phyloP scores from a whole-genome alignment of 2,888 invertebrate genomes.

The Drosophila nr. perissopoda region DNA sequence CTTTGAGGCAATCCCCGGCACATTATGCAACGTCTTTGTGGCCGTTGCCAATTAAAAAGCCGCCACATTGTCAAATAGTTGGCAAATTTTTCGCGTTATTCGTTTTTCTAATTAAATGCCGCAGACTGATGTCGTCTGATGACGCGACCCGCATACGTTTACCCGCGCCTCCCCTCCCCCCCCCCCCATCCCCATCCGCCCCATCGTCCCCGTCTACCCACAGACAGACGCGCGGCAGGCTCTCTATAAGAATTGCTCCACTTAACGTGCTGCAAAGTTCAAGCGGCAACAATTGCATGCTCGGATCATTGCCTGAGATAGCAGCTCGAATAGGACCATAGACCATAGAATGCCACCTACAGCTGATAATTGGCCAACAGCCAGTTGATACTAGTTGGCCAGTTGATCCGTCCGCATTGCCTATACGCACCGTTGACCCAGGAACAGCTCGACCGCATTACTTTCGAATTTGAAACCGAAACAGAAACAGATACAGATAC shows the following conservation, averaged over 20 bases:
- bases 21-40: constrained; percentile 43
- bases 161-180: not conserved
- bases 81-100: constrained; percentile 28
- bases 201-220: not conserved
- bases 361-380: constrained; percentile 48
- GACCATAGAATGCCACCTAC: constrained; percentile 37
- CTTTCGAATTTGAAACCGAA: constrained; percentile 46
- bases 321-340: constrained; percentile 16
- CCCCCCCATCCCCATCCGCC: not conserved
- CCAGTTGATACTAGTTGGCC: constrained; percentile 22
- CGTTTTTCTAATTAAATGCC: constrained; percentile 45
- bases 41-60: constrained; percentile 51
- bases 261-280: constrained; percentile 49
- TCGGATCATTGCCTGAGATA: constrained; percentile 56
- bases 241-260: constrained; percentile 44
- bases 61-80: constrained; percentile 49
- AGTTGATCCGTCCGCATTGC: constrained; percentile 44
- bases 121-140: constrained; percentile 26
- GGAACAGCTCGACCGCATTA: constrained; percentile 53
- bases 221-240: not conserved
- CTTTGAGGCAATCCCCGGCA: constrained; percentile 41
- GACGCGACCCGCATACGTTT: constrained; percentile 18
- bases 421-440: constrained; percentile 70
- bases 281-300: constrained; percentile 52
- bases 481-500: constrained; percentile 5